Evolutionary conservation across 1,140 invertebrate species (phyloP).

Genomic region (Leptopilina boulardi): DNA sequence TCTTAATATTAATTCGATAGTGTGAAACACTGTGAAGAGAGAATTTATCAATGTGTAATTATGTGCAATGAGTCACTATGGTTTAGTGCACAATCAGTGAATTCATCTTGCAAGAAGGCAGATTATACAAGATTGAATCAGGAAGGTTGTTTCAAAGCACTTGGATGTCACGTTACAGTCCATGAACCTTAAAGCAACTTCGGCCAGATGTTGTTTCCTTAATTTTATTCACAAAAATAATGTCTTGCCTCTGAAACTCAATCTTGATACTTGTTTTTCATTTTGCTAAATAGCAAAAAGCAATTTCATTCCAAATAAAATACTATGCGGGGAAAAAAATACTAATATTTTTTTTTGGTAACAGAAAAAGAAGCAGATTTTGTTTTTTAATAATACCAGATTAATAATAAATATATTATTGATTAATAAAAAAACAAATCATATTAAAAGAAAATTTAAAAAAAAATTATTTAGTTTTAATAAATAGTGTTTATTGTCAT

Average conservation of each 20-base stretch:
- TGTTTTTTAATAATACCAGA: too few species aligned
- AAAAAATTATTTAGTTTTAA: not conserved
- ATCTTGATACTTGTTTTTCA: not conserved
- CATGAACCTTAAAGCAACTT: conserved; percentile 23
- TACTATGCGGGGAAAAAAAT: too few species aligned
- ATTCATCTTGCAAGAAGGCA: conserved; percentile 1
- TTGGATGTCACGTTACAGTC: not conserved
- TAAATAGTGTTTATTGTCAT: not conserved
- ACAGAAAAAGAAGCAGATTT: too few species aligned
- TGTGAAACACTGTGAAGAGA: not conserved
- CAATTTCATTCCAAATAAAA: too few species aligned
- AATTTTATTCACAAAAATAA: not conserved
- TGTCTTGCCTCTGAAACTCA: not conserved
- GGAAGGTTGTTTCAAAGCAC: not conserved
- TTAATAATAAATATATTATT: too few species aligned
- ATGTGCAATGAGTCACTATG: not conserved
- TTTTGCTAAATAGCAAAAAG: too few species aligned
- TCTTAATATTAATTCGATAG: not conserved
- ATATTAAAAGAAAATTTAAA: too few species aligned
- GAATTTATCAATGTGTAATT: conserved; percentile 4
- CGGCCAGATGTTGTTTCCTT: conserved; percentile 3
- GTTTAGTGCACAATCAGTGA: conserved; percentile 7
- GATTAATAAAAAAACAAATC: too few species aligned
- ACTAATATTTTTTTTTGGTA: too few species aligned
- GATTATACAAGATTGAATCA: not conserved